These are phyloP conservation scores for Paracanthobrama guichenoti DNA, from an alignment of 2,113 vertebrate genomes.

Conservation along the genomic window DNA sequence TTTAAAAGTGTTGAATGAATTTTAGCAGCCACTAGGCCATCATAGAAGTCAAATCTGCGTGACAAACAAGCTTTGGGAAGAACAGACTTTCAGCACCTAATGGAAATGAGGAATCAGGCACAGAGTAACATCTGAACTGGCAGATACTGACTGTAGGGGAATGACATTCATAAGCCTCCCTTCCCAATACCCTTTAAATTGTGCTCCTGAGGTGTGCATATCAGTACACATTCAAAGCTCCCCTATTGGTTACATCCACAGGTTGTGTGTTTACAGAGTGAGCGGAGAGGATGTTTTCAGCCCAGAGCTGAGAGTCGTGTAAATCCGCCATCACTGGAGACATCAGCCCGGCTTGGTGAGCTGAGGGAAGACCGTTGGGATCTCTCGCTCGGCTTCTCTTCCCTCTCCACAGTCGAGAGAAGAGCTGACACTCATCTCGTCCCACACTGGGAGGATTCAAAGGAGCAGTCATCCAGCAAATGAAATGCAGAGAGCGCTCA, in stretches of 20 bases:
- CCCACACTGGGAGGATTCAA: constrained; percentile 44
- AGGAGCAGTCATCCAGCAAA: constrained; percentile 58
- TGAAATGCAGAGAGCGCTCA: constrained; percentile 47
- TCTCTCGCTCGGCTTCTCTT: constrained; percentile 20
- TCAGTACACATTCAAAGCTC: neutral
- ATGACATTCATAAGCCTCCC: neutral
- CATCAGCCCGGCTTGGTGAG: constrained; percentile 42
- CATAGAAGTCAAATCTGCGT: neutral
- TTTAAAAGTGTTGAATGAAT: constrained; percentile 2
- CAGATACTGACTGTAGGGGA: neutral
- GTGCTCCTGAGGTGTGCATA: neutral
- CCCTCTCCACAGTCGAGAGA: constrained; percentile 3
- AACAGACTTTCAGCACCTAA: constrained; percentile 2
- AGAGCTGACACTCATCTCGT: constrained; percentile 36
- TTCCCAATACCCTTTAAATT: neutral
- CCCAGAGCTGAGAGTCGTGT: constrained; percentile 11
- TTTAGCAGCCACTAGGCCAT: neutral
- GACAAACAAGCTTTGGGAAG: neutral
- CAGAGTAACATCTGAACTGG: neutral
- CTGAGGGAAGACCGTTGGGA: constrained; percentile 46
- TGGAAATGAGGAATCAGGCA: neutral
- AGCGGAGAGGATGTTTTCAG: neutral
- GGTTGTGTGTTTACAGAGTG: constrained; percentile 6
- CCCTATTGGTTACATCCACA: constrained; percentile 11
- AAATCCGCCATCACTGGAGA: constrained; percentile 49